These are phyloP conservation scores for Tragelaphus strepsiceros DNA, from an alignment of 2,113 vertebrate species.

Conservation along the genomic window DNA sequence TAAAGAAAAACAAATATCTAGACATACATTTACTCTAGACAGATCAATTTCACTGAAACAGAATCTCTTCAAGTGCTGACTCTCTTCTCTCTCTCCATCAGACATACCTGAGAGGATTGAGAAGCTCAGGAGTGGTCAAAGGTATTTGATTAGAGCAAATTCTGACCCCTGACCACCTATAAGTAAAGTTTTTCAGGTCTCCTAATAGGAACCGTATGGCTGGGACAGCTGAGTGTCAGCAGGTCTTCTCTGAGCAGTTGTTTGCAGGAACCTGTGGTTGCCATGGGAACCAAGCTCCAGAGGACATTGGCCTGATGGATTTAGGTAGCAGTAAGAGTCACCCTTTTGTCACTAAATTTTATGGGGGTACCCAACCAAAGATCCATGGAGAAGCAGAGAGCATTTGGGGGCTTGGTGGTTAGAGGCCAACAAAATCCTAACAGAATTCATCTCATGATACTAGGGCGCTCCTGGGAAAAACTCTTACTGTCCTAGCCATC, in stretches of 20 bases:
- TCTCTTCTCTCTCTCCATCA: neutral
- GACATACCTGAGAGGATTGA: conserved; percentile 56
- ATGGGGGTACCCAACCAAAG: conserved; percentile 27
- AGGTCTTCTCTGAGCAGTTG: conserved; percentile 77
- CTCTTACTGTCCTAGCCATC: neutral
- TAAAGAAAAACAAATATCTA: neutral
- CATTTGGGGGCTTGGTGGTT: conserved; percentile 71
- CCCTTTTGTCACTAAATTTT: conserved; percentile 74
- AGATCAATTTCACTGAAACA: conserved; percentile 60
- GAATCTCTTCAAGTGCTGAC: conserved; percentile 33
- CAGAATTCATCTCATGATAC: conserved; percentile 48
- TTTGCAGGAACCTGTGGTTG: conserved; percentile 78
- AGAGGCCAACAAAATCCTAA: conserved; percentile 53
- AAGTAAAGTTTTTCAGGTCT: conserved; percentile 78
- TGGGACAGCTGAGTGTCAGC: conserved; percentile 79
- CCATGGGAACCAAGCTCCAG: conserved; percentile 75
- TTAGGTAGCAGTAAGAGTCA: conserved; percentile 72
- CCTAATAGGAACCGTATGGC: conserved; percentile 78
- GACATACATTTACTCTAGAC: neutral
- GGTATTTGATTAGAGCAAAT: conserved; percentile 68
- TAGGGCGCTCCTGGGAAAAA: conserved; percentile 3
- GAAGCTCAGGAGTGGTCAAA: conserved; percentile 68
- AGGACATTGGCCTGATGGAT: conserved; percentile 73
- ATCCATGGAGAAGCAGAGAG: conserved; percentile 69
- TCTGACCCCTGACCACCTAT: conserved; percentile 80